Percentiles rank a stretch among this genome's conserved stretches.
Conservation (phyloP, 92 coral and sea anemone species). For the Porites evermanni region DNA sequence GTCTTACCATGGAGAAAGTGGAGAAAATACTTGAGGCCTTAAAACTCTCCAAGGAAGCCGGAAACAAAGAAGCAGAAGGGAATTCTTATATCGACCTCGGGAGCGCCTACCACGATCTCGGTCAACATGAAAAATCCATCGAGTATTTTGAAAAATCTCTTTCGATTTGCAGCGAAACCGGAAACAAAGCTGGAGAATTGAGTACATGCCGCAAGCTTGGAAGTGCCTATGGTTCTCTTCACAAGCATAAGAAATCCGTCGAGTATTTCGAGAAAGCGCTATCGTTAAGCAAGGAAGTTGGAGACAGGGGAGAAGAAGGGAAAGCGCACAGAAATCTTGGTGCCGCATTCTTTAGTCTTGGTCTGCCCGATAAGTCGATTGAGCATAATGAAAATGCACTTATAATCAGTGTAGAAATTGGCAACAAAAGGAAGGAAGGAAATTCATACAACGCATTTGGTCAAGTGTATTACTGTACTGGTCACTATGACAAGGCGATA, state of each 20-base stretch:
- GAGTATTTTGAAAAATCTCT: not conserved
- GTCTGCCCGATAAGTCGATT: conserved; percentile 43
- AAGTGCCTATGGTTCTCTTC: not conserved
- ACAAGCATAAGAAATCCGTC: conserved; percentile 28
- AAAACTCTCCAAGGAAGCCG: conserved; percentile 8
- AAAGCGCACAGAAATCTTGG: conserved; percentile 39
- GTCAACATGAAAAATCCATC: conserved; percentile 10
- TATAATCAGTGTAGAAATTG: conserved; percentile 29
- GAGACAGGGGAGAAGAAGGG: conserved; percentile 18
- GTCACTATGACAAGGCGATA: conserved; percentile 23
- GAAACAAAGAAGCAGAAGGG: conserved; percentile 33
- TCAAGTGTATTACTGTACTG: not conserved
- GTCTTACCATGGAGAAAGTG: conserved; percentile 19
- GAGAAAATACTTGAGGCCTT: conserved; percentile 34
- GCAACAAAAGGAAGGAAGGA: conserved; percentile 34
- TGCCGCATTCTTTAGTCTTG: not conserved
- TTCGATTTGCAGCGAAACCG: not conserved
- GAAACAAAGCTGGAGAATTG: conserved; percentile 17
- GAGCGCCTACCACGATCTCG: not conserved
- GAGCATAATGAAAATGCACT: conserved; percentile 45
- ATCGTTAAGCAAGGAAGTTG: conserved; percentile 17
- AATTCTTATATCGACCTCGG: conserved; percentile 19
- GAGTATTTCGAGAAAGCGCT: conserved; percentile 29
- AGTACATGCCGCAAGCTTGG: conserved; percentile 17
- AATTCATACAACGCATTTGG: conserved; percentile 31